A percentile compares a stretch with the other conserved stretches of the same genome.
phyloP scores from a whole-genome alignment of 2,113 vertebrate genomes.

The Oncorhynchus clarkii region DNA sequence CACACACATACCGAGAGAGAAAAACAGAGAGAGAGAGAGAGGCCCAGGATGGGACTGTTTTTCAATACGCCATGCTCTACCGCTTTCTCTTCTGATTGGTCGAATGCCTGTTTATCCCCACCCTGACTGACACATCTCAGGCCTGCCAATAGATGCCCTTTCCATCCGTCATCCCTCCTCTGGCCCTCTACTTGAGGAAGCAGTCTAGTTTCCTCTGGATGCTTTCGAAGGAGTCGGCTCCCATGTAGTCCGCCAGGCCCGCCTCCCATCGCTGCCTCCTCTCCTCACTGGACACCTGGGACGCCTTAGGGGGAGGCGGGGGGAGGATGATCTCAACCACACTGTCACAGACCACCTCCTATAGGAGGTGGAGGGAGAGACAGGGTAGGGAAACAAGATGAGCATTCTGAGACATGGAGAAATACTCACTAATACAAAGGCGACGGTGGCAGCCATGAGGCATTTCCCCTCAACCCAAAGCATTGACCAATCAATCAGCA shows the following conservation, averaged over 20 bases:
- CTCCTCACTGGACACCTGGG: conserved; percentile 82
- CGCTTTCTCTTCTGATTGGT: conserved; percentile 38
- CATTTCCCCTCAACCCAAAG: neutral
- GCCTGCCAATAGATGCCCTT: conserved; percentile 13
- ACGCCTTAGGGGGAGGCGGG: conserved; percentile 36
- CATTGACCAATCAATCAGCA: too few relatives aligned
- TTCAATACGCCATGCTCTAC: conserved; percentile 24
- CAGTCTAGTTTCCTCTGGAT: conserved; percentile 91
- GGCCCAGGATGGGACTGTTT: conserved; percentile 22
- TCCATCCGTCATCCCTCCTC: conserved; percentile 16
- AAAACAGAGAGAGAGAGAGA: conserved; percentile 13
- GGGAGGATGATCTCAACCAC: conserved; percentile 49
- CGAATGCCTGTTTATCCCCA: conserved; percentile 7
- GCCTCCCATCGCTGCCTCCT: conserved; percentile 94
- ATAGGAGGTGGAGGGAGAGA: neutral
- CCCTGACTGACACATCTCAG: conserved; percentile 7
- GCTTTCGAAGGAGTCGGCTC: conserved; percentile 91
- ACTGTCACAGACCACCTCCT: conserved; percentile 75
- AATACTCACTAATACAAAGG: neutral
- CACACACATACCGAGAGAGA: neutral
- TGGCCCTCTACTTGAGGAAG: conserved; percentile 83
- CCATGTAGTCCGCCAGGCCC: conserved; percentile 95
- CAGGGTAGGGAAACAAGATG: conserved; percentile 32
- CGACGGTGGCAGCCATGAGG: neutral
- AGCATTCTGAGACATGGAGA: neutral